Percentiles rank a stretch among this genome's conserved stretches.
phyloP scores from a whole-genome alignment of 1,140 invertebrate genomes.

The Drosophila murphyi region DNA sequence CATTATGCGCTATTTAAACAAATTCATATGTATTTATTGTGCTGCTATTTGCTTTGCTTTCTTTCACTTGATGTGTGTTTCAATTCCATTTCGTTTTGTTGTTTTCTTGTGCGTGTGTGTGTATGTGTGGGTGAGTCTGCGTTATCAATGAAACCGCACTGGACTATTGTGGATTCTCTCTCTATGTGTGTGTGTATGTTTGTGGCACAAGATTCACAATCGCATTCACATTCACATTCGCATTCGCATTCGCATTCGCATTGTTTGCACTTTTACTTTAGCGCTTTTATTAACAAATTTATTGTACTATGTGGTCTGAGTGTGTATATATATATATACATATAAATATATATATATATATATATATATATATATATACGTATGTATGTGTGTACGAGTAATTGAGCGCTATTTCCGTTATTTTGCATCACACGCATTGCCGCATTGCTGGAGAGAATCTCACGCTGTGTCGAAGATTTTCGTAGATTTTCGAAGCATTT shows the following conservation, averaged over 20 bases:
- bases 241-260: slow-evolving; percentile 48
- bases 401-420: slow-evolving; percentile 79
- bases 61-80: slow-evolving; percentile 69
- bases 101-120: slow-evolving; percentile 14
- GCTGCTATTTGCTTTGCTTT: slow-evolving; percentile 30
- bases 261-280: slow-evolving; percentile 81
- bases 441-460: slow-evolving; percentile 22
- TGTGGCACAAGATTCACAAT: slow-evolving; percentile 18
- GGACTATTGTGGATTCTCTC: slow-evolving; percentile 19
- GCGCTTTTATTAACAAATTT: slow-evolving; percentile 57
- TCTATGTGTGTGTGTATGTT: not conserved
- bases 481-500: slow-evolving; percentile 18
- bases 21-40: slow-evolving; percentile 25
- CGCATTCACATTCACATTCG: slow-evolving; percentile 14
- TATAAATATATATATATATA: slow-evolving; percentile 7
- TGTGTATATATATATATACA: slow-evolving; percentile 1
- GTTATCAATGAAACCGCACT: slow-evolving; percentile 71
- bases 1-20: slow-evolving; percentile 56
- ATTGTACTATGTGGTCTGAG: not conserved
- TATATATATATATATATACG: slow-evolving; percentile 2
- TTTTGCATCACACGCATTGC: slow-evolving; percentile 34
- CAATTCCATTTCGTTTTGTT: slow-evolving; percentile 63
- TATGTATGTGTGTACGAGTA: slow-evolving; percentile 60
- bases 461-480: slow-evolving; percentile 35
- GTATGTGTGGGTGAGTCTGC: slow-evolving; percentile 42